Percentiles rank a stretch among this genome's conserved stretches.
Evolutionary conservation across 2,888 invertebrate species (phyloP).

Genomic region (Dasysyrphus albostriatus): DNA sequence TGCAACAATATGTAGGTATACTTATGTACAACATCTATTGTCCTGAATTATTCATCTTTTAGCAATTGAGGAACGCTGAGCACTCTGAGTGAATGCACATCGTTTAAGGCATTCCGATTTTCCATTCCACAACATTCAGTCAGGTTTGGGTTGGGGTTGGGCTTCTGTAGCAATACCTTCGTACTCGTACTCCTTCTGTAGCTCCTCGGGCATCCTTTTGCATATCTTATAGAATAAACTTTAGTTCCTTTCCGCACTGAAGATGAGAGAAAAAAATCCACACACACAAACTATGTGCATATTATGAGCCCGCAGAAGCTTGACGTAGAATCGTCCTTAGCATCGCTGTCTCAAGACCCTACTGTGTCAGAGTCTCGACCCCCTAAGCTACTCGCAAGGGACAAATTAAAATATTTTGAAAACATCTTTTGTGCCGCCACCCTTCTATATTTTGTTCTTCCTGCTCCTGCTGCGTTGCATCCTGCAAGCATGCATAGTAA

Average conservation of each 20-base stretch:
- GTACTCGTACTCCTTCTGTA: neutral
- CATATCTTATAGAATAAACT: slow-evolving; percentile 61
- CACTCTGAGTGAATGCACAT: slow-evolving; percentile 68
- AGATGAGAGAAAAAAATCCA: slow-evolving; percentile 21
- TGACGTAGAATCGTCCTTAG: slow-evolving; percentile 21
- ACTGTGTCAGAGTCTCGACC: slow-evolving; percentile 47
- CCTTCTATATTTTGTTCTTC: neutral
- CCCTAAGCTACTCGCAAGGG: slow-evolving; percentile 67
- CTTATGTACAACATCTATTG: slow-evolving; percentile 68
- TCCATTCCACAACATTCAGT: slow-evolving; percentile 21
- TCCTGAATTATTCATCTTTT: slow-evolving; percentile 74
- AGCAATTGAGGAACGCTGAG: slow-evolving; percentile 70
- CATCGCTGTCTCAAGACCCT: slow-evolving; percentile 57
- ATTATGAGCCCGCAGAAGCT: slow-evolving; percentile 55
- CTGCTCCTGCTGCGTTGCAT: slow-evolving; percentile 1
- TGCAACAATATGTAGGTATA: slow-evolving; percentile 44
- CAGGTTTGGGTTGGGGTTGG: neutral
- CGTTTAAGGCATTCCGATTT: slow-evolving; percentile 72
- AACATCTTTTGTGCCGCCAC: slow-evolving; percentile 64
- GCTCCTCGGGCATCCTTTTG: slow-evolving; percentile 41
- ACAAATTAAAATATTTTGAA: slow-evolving; percentile 76
- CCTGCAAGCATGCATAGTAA: slow-evolving; percentile 42
- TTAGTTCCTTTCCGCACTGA: slow-evolving; percentile 48
- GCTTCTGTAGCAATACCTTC: neutral
- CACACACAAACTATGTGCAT: slow-evolving; percentile 47